These are phyloP conservation scores for Eidolon helvum DNA, from an alignment of 2,113 vertebrate species.

Conservation along the genomic window DNA sequence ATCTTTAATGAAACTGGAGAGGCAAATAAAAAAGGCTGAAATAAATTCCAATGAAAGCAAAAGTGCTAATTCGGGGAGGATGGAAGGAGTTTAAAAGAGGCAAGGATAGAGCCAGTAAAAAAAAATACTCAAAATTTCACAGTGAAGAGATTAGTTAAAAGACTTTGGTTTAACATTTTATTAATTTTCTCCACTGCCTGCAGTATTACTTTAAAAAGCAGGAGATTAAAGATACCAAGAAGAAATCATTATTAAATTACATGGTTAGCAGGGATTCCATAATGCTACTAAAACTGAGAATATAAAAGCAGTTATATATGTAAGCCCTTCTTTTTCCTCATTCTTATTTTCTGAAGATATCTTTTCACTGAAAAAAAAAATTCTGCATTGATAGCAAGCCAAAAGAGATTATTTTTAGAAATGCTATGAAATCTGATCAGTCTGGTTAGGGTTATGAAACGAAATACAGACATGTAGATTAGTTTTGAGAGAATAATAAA, in stretches of 20 bases:
- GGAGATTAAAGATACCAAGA: constrained; percentile 33
- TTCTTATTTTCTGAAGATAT: constrained; percentile 46
- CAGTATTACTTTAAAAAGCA: constrained; percentile 49
- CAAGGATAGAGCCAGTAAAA: neutral
- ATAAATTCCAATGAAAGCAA: constrained; percentile 40
- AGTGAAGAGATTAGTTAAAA: constrained; percentile 41
- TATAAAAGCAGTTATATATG: constrained; percentile 9
- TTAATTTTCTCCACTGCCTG: constrained; percentile 23
- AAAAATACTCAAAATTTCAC: constrained; percentile 25
- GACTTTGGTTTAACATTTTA: constrained; percentile 20
- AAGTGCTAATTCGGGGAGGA: constrained; percentile 20
- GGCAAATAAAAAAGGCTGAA: constrained; percentile 47
- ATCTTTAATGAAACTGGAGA: constrained; percentile 69
- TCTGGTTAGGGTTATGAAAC: neutral
- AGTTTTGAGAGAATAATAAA: constrained; percentile 1
- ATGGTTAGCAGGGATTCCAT: neutral
- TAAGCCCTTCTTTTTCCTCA: neutral
- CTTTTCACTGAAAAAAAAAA: neutral
- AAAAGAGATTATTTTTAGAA: constrained; percentile 38
- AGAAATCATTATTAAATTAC: constrained; percentile 64
- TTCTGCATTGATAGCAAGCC: neutral
- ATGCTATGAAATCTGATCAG: neutral
- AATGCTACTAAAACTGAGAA: constrained; percentile 14
- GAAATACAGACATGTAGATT: neutral
- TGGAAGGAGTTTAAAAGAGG: constrained; percentile 38